Conservation (phyloP, 2,797 vertebrate species). For the Muscicapa striata region DNA sequence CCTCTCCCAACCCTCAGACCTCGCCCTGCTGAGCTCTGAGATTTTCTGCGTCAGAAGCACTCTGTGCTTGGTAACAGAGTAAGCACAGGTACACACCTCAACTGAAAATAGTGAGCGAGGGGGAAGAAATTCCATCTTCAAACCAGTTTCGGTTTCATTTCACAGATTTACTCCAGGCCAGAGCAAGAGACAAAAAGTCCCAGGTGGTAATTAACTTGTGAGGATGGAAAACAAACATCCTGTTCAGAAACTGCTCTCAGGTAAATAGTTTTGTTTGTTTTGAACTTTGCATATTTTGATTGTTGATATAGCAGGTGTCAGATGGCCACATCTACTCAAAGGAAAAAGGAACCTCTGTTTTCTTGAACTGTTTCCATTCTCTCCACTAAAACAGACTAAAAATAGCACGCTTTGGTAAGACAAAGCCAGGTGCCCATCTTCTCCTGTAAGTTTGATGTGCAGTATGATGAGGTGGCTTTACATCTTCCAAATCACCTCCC, state of each 20-base stretch:
- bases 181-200: neutral
- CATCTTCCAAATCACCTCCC: neutral
- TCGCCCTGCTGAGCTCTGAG: rapidly evolving
- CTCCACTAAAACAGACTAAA: neutral
- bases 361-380: neutral
- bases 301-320: neutral
- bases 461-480: neutral
- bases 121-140: neutral
- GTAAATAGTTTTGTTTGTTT: neutral
- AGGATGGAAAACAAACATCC: neutral
- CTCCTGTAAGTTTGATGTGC: neutral
- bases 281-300: neutral
- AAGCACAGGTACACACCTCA: neutral
- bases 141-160: slow-evolving; percentile 8
- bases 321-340: neutral
- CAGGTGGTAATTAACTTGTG: neutral
- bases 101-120: neutral
- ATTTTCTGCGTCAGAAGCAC: neutral
- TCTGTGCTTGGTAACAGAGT: neutral
- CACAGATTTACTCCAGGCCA: neutral
- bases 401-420: neutral
- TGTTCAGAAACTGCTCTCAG: neutral
- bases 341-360: neutral
- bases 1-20: too few species aligned
- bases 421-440: rapidly evolving